Base-by-base conservation (phyloP, 2,888 invertebrate genomes). In the Scaptomyza cyrtandrae region DNA sequence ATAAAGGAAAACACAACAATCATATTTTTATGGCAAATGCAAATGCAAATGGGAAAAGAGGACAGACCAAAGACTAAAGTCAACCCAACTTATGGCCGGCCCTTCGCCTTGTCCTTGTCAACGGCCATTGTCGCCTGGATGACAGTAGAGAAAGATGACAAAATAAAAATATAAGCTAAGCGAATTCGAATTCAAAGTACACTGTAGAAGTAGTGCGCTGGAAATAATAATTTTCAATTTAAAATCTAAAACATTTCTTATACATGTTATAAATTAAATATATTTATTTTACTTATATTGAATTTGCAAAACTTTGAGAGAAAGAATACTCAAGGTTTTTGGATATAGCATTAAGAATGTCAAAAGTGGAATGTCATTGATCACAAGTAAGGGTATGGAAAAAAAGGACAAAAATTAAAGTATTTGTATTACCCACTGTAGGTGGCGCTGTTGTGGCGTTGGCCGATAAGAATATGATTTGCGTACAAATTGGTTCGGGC, bases 401-500 rank as follows among this genome's bases (percentile, higher is more conserved):
- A 2, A n/a, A 68, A 70, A 67, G 71, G 64, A 67, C 75, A 74
- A 70, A 74, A 67, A 56, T 70, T 62, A 67, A 70, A 53, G 70
- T 74, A 75, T 71, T 75, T 63, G 33, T 76, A 69, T 71, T 67
- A 64, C 54, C 61, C 67, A 69, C 68, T 56, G 58, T 64, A 71
- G 71, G 63, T 71, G 64, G 56, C 74, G 66, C 67, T 78, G 63
- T 57, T 53, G 49, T 56, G 60, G 52, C 31, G 16, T 14, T 83
- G 67, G 65, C 76, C 80, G 75, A 84, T 89, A 88, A 89, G 89
- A n/a, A n/a, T n/a, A 89, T 89, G 88, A 88, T 89, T 88, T 88
- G 86, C 86, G 89, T 89, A 88, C 86, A 90, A 90, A 90, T 89
- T 88, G 88, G 83, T 84, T 89, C 71, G 78, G 80, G 80, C 77